Evolutionary conservation across 2,113 vertebrate genomes (phyloP), one percentile per base, ranked within the genome.

Genomic region (Phaethon lepturus): DNA sequence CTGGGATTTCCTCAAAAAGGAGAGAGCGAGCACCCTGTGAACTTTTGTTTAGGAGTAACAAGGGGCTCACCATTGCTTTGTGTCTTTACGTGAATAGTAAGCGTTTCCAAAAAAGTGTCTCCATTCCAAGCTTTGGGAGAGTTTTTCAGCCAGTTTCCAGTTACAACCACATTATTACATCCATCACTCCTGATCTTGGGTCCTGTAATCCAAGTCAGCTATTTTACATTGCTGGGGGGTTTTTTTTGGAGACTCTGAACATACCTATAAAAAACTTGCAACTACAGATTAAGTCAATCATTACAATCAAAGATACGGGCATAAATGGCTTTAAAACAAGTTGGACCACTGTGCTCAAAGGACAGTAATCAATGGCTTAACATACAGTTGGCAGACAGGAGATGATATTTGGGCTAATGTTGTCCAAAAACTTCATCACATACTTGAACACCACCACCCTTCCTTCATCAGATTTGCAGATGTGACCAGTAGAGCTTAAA

Each of bases 281-380:
- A 55, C 59, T 60, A 45, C 3, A 2, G 16, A 47, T n/a, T 5
- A 60, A 52, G 22, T 53, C 28, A 81, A n/a, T 47, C 44, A 35
- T 35, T 29, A n/a, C 31, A 50, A 47, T 17, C 45, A 38, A 53
- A 55, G 23, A 13, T 13, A 28, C 0, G 1, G 9, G 5, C 26
- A 14, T 28, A 31, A 56, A 25, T 4, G 29, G 55, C 9, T 55
- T 35, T 40, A 47, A 55, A 77, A 55, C 2, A 6, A 31, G 9
- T 40, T 28, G 45, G 40, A 66, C 10, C 40, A 23, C 33, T 31
- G 47, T 49, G 40, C 68, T 67, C 56, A 50, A 52, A 92, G 72
- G n/a, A 33, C 13, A 60, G 23, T 33, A 76, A 18, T 8, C 38
- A 11, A 9, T 2, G 25, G 55, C 22, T 77, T 26, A 49, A 63